These are phyloP conservation scores for Drosophila testacea DNA, from an alignment of 2,888 invertebrate genomes.

Conservation along the genomic window DNA sequence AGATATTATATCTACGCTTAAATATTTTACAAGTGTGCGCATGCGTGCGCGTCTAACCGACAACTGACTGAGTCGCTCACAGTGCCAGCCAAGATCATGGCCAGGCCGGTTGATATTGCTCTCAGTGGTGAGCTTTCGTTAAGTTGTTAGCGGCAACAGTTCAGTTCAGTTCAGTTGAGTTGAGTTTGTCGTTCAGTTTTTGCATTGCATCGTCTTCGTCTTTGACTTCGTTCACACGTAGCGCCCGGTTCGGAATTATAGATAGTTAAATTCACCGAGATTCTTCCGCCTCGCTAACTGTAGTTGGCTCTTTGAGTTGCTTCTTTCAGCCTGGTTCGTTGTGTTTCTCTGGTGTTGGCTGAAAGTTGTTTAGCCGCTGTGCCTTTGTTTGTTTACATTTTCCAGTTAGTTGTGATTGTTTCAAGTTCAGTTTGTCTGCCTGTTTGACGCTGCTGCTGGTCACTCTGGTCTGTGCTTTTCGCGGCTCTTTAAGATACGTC, in stretches of 20 bases:
- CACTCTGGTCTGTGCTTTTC: conserved; percentile 24
- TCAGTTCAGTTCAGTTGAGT: conserved; percentile 28
- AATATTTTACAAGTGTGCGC: conserved; percentile 51
- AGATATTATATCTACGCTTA: conserved; percentile 9
- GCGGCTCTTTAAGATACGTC: conserved; percentile 36
- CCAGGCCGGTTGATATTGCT: conserved; percentile 43
- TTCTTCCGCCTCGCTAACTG: conserved; percentile 70
- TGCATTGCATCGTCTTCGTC: conserved; percentile 46
- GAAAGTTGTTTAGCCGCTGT: conserved; percentile 64
- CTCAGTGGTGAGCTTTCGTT: conserved; percentile 46
- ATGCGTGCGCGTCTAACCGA: conserved; percentile 75
- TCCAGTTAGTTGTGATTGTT: conserved; percentile 70
- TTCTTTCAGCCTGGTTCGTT: conserved; percentile 21
- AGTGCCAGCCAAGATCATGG: conserved; percentile 67
- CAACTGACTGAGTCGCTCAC: conserved; percentile 66
- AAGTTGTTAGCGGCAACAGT: conserved; percentile 30
- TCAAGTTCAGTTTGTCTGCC: conserved; percentile 61
- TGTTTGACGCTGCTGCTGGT: conserved; percentile 24
- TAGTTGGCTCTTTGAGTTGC: conserved; percentile 38
- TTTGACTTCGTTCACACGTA: conserved; percentile 34
- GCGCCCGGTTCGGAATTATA: conserved; percentile 44
- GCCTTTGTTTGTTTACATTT: conserved; percentile 66
- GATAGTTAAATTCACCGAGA: conserved; percentile 36
- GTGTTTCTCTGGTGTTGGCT: conserved; percentile 36
- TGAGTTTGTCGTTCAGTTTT: conserved; percentile 43